Evolutionary conservation across 2,888 invertebrate species (phyloP).

Genomic region (Steinernema scapterisci): DNA sequence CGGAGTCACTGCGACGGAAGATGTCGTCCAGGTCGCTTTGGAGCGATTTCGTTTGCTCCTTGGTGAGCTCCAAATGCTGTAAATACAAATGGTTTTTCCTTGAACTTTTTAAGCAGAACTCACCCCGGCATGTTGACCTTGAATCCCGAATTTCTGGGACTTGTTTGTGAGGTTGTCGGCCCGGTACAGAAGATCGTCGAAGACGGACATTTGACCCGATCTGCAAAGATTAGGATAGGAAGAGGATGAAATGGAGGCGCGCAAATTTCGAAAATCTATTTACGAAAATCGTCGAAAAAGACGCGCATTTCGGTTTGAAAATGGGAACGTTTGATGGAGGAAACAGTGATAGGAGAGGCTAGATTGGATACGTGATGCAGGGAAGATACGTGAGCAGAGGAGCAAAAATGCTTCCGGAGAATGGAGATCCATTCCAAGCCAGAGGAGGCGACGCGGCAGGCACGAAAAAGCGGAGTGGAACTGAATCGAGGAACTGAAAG

Average conservation of each 20-base stretch:
- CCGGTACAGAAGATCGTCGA: conserved; percentile 46
- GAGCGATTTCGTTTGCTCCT: neutral
- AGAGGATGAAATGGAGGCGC: neutral
- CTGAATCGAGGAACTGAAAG: too few relatives aligned
- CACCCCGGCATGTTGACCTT: conserved; percentile 1
- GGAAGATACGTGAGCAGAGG: too few relatives aligned
- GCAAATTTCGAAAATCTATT: neutral
- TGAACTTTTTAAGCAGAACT: neutral
- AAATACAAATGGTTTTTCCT: neutral
- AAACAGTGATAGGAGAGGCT: too few relatives aligned
- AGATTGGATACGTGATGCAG: too few relatives aligned
- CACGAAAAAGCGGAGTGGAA: too few relatives aligned
- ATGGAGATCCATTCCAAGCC: too few relatives aligned
- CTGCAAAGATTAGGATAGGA: neutral
- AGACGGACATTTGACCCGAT: conserved; percentile 33
- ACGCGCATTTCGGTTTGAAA: too few relatives aligned
- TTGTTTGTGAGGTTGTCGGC: conserved; percentile 41
- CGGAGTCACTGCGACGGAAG: conserved; percentile 51
- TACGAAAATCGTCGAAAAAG: too few relatives aligned
- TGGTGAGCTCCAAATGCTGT: neutral
- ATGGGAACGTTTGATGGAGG: too few relatives aligned
- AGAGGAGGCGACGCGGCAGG: too few relatives aligned
- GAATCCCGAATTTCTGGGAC: neutral
- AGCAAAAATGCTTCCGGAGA: too few relatives aligned
- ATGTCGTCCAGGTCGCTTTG: conserved; percentile 47